phyloP scores from a whole-genome alignment of 2,113 vertebrate genomes.

The Fregata magnificens region DNA sequence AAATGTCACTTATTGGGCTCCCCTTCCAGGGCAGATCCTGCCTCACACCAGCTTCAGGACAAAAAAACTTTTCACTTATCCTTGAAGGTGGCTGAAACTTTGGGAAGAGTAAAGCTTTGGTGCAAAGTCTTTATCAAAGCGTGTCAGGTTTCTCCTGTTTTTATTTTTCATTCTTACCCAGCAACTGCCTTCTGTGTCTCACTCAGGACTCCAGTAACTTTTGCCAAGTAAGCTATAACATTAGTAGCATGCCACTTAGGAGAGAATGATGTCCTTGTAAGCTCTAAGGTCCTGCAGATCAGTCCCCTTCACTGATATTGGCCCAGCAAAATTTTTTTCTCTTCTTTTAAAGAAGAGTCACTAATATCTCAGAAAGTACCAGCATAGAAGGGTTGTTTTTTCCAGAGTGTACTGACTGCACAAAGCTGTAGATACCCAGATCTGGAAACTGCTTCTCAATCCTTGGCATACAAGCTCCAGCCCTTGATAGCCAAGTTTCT shows the following conservation, averaged over 20 bases:
- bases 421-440: neutral
- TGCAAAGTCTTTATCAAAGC: neutral
- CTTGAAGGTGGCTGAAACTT: neutral
- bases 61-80: neutral
- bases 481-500: neutral
- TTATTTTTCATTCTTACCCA: neutral
- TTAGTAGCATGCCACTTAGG: neutral
- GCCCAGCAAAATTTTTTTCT: neutral
- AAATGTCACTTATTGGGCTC: neutral
- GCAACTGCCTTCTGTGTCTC: neutral
- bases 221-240: neutral
- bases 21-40: neutral
- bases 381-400: neutral
- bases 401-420: neutral
- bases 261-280: neutral
- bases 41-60: neutral
- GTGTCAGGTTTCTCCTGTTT: neutral
- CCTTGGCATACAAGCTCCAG: neutral
- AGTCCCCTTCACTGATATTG: neutral
- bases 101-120: neutral
- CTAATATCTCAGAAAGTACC: neutral
- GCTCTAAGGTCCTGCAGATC: neutral
- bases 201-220: neutral
- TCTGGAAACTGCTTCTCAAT: neutral
- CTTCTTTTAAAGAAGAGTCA: neutral